These are phyloP conservation scores for Poecilobothrus nobilitatus DNA, from an alignment of 2,888 invertebrate genomes.

Conservation along the genomic window DNA sequence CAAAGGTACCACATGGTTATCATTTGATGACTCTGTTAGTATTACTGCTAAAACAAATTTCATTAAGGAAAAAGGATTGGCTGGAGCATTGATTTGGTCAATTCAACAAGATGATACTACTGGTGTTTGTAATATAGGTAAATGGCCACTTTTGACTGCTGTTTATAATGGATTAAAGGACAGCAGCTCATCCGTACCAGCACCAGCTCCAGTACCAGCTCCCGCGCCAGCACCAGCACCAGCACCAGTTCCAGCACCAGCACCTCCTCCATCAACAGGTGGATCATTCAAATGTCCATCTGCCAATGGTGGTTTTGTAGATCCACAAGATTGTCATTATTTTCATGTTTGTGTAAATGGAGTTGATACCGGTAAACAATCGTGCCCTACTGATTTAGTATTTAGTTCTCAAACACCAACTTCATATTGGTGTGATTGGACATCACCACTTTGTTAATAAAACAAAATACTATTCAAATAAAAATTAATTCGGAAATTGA, in stretches of 20 bases:
- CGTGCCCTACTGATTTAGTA: background rate
- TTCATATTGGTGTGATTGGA: background rate
- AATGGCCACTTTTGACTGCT: slow-evolving; percentile 7
- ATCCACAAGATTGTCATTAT: background rate
- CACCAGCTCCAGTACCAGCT: background rate
- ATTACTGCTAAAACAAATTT: slow-evolving; percentile 67
- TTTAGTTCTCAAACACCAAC: background rate
- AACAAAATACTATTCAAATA: no score
- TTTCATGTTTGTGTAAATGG: background rate
- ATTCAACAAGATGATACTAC: slow-evolving; percentile 64
- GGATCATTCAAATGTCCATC: background rate
- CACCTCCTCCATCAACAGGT: background rate
- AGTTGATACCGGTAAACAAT: background rate
- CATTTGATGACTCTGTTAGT: slow-evolving; percentile 75
- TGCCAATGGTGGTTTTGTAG: background rate
- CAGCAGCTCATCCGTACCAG: background rate
- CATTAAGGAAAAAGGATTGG: slow-evolving; percentile 63
- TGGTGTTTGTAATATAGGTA: background rate
- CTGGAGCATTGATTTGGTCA: slow-evolving; percentile 78
- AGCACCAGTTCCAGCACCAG: background rate
- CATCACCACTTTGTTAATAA: background rate
- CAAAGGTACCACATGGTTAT: slow-evolving; percentile 78
- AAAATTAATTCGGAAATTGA: no score
- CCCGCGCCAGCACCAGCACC: background rate
- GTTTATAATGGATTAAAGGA: background rate